phyloP scores from a whole-genome alignment of 2,113 vertebrate species.

The Trachemys scripta region DNA sequence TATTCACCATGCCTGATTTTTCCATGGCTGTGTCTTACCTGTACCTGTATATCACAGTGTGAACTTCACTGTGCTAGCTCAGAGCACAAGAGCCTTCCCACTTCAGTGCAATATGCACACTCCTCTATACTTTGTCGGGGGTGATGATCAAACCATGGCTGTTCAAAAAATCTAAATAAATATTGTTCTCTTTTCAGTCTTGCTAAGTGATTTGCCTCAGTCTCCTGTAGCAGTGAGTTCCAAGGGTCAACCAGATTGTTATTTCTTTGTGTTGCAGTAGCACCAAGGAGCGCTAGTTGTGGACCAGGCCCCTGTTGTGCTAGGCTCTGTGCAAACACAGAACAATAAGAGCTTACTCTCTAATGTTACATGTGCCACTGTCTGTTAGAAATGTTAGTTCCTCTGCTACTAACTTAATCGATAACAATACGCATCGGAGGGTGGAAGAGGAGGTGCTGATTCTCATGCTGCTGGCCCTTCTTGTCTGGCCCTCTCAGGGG shows the following conservation, averaged over 20 bases:
- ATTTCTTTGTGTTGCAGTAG: too few species aligned
- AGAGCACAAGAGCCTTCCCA: not conserved
- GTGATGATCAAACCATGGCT: not conserved
- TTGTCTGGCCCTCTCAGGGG: not conserved
- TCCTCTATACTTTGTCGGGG: not conserved
- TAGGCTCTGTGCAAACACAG: not conserved
- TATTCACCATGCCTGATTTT: too few species aligned
- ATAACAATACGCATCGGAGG: not conserved
- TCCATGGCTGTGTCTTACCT: too few species aligned
- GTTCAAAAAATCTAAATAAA: not conserved
- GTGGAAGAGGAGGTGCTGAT: not conserved
- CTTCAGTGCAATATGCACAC: not conserved
- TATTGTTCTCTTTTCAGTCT: not conserved
- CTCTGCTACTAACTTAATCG: not conserved
- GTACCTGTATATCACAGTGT: too few species aligned
- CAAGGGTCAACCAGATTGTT: too few species aligned
- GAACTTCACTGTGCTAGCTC: not conserved
- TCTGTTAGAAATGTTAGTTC: not conserved
- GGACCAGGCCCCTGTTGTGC: too few species aligned
- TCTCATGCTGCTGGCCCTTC: not conserved
- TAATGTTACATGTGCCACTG: not conserved
- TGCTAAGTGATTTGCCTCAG: not conserved
- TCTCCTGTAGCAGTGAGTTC: too few species aligned
- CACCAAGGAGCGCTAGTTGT: too few species aligned
- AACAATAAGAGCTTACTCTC: not conserved